Conservation (phyloP, 1,140 invertebrate species). For the Orussus abietinus region DNA sequence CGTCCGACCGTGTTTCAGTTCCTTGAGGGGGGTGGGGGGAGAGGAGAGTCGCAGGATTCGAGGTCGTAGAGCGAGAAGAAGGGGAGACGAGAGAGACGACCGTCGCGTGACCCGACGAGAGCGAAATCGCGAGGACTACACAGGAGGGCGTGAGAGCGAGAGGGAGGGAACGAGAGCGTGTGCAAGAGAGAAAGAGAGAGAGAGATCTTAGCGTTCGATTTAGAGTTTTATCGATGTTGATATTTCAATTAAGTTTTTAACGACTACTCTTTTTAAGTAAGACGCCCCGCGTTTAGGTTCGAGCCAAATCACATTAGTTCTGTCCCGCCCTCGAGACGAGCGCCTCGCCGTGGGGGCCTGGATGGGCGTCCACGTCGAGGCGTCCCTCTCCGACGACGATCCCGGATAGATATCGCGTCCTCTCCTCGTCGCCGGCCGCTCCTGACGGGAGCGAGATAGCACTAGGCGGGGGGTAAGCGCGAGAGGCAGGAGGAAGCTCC, state of each 20-base stretch:
- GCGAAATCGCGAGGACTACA: not conserved
- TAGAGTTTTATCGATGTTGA: slow-evolving; percentile 30
- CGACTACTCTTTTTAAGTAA: slow-evolving; percentile 16
- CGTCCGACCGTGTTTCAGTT: slow-evolving; percentile 11
- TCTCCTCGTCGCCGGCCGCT: too few relatives aligned
- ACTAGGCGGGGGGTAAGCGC: too few relatives aligned
- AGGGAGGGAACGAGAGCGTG: not conserved
- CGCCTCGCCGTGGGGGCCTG: too few relatives aligned
- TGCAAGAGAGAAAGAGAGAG: slow-evolving; percentile 6
- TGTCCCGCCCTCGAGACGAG: too few relatives aligned
- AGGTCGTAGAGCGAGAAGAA: slow-evolving; percentile 1
- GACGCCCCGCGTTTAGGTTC: slow-evolving; percentile 4
- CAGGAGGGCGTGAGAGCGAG: not conserved
- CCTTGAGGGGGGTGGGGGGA: slow-evolving; percentile 11
- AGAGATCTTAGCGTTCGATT: slow-evolving; percentile 21
- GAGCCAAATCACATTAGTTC: slow-evolving; percentile 15
- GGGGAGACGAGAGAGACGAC: slow-evolving; percentile 2
- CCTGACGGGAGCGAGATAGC: too few relatives aligned
- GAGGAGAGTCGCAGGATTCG: too few relatives aligned
- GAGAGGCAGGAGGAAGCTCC: too few relatives aligned
- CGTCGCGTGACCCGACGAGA: too few relatives aligned
- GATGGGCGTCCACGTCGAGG: too few relatives aligned
- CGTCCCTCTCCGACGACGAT: too few relatives aligned
- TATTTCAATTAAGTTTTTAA: slow-evolving; percentile 30
- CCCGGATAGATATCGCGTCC: too few relatives aligned